A percentile compares a stretch with the other conserved stretches of the same genome.
Evolutionary conservation across 2,113 vertebrate species (phyloP).

Genomic region (Phoenicopterus ruber): DNA sequence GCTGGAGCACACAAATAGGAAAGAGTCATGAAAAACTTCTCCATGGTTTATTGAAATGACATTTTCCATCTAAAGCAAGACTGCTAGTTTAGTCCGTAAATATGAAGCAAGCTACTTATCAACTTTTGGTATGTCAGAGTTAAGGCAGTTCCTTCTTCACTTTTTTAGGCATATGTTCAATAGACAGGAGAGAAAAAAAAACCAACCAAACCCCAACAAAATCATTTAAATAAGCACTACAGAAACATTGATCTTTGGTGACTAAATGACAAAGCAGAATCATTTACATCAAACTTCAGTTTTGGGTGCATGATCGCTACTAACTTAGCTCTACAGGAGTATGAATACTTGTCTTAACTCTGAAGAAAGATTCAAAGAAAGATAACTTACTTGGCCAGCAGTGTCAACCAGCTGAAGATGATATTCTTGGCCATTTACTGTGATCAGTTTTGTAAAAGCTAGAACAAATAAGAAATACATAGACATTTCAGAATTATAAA

Average conservation of each 20-base stretch:
- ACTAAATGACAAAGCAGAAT: background rate
- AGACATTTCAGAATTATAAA: background rate
- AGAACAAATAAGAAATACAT: slow-evolving; percentile 29
- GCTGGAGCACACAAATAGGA: background rate
- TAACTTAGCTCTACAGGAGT: background rate
- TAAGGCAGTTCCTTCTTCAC: background rate
- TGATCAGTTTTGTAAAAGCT: slow-evolving; percentile 99
- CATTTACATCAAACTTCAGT: background rate
- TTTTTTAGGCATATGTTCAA: background rate
- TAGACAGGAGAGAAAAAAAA: background rate
- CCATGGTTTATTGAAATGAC: background rate
- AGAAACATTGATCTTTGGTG: background rate
- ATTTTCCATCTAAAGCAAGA: background rate
- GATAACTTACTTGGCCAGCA: slow-evolving; percentile 88
- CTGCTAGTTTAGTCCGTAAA: background rate
- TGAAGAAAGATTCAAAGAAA: background rate
- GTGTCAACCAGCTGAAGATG: slow-evolving; percentile 98
- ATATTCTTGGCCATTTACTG: slow-evolving; percentile 98
- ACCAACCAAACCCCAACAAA: background rate
- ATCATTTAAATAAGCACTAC: background rate
- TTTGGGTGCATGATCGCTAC: background rate
- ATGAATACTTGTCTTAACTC: background rate
- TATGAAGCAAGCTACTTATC: background rate
- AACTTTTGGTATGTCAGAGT: background rate
- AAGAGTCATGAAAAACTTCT: background rate